Percentiles rank a stretch among this genome's conserved stretches.
phyloP scores from a whole-genome alignment of 2,797 vertebrate species.

The Pseudopleuronectes americanus region DNA sequence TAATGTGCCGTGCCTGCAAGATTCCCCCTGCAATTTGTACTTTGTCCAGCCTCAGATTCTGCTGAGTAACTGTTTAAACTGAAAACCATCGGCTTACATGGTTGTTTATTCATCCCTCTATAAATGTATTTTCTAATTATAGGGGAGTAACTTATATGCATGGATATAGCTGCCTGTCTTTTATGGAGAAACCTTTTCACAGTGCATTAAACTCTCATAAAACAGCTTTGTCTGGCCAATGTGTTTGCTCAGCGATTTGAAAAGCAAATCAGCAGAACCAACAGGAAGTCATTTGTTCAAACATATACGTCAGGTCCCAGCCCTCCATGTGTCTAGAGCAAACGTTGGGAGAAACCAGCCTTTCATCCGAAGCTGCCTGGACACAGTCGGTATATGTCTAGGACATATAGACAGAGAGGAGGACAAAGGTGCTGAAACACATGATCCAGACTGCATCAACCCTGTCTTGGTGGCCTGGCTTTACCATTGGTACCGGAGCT shows the following conservation, averaged over 20 bases:
- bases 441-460: constrained; percentile 59
- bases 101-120: neutral
- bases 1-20: neutral
- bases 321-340: constrained; percentile 15
- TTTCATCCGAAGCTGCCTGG: constrained; percentile 16
- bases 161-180: no score
- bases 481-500: constrained; percentile 61
- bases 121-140: neutral
- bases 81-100: neutral
- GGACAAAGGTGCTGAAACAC: constrained; percentile 64
- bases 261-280: constrained; percentile 21
- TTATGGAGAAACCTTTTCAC: constrained; percentile 1
- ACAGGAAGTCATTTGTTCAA: constrained; percentile 25
- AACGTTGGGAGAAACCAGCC: constrained; percentile 39
- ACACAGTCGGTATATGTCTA: constrained; percentile 28
- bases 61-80: neutral
- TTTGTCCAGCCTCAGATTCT: neutral
- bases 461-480: constrained; percentile 48
- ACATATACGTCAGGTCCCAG: constrained; percentile 20
- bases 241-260: neutral
- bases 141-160: no score
- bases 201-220: constrained; percentile 6
- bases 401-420: constrained; percentile 52
- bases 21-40: neutral
- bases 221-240: neutral